Evolutionary conservation across 92 coral and sea anemone genomes (phyloP).

Genomic region (Siderastrea siderea): DNA sequence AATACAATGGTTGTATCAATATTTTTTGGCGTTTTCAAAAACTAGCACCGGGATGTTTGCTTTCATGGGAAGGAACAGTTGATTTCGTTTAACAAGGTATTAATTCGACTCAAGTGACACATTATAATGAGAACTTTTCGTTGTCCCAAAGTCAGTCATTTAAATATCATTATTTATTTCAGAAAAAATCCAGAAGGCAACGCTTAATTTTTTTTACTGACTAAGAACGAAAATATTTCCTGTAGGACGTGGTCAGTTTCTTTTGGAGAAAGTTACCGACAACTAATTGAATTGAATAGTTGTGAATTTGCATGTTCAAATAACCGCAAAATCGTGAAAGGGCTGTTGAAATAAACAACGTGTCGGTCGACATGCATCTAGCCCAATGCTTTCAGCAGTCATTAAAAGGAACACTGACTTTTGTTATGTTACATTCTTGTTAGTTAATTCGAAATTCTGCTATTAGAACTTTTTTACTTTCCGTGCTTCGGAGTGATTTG

Average conservation of each 20-base stretch:
- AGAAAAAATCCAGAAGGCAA: neutral
- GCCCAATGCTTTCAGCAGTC: neutral
- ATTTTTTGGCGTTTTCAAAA: neutral
- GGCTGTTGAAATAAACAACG: slow-evolving; percentile 8
- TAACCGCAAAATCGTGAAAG: slow-evolving; percentile 12
- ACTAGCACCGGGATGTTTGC: slow-evolving; percentile 3
- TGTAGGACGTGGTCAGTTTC: slow-evolving; percentile 9
- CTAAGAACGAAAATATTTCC: slow-evolving; percentile 19
- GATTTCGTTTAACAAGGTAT: neutral
- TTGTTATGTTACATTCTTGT: neutral
- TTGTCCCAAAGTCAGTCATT: neutral
- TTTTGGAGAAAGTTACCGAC: neutral
- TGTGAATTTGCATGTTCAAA: slow-evolving; percentile 9
- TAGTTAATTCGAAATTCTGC: neutral
- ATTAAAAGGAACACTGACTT: neutral
- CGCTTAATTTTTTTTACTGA: neutral
- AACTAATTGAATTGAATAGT: neutral
- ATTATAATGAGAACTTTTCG: neutral
- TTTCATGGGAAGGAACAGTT: neutral
- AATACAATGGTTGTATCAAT: neutral
- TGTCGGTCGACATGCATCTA: neutral
- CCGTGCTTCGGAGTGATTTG: neutral
- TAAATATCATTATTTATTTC: neutral
- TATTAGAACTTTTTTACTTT: neutral
- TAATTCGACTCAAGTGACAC: neutral